Conservation (phyloP, 2,888 invertebrate species). For the Alloplasta piceator region DNA sequence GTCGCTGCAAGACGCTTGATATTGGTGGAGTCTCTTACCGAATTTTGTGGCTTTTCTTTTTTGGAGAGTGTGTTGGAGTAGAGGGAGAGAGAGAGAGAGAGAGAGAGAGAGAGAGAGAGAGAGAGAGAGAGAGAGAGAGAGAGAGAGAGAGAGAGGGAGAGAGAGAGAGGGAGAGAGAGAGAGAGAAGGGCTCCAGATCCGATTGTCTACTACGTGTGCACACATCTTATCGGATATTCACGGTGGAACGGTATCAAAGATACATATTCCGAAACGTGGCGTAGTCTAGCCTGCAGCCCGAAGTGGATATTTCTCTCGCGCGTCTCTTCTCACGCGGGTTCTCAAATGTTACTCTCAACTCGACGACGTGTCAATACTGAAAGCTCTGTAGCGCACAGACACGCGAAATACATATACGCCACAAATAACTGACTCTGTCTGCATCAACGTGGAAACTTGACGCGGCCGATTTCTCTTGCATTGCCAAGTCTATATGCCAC, state of each 20-base stretch:
- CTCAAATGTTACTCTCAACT: slow-evolving; percentile 23
- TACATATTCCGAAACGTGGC: slow-evolving; percentile 55
- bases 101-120: neutral
- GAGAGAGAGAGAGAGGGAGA: neutral
- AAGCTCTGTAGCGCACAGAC: slow-evolving; percentile 36
- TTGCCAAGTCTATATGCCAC: neutral
- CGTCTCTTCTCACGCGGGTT: slow-evolving; percentile 31
- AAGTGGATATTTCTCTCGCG: slow-evolving; percentile 53
- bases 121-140: neutral
- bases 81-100: neutral
- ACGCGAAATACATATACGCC: slow-evolving; percentile 14
- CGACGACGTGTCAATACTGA: slow-evolving; percentile 54
- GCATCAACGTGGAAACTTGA: slow-evolving; percentile 38
- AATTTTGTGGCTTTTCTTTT: neutral
- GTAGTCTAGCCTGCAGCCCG: slow-evolving; percentile 38
- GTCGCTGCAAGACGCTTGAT: slow-evolving; percentile 4
- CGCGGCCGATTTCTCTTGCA: slow-evolving; percentile 21
- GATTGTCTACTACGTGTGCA: slow-evolving; percentile 55
- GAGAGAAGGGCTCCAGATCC: slow-evolving; percentile 17
- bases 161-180: neutral
- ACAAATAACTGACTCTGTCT: neutral
- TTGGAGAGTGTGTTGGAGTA: no score
- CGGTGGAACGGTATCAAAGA: slow-evolving; percentile 54
- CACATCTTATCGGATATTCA: slow-evolving; percentile 51
- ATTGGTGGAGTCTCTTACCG: slow-evolving; percentile 3